Conservation (phyloP, 2,888 invertebrate genomes). For the Lithophane leautieri region DNA sequence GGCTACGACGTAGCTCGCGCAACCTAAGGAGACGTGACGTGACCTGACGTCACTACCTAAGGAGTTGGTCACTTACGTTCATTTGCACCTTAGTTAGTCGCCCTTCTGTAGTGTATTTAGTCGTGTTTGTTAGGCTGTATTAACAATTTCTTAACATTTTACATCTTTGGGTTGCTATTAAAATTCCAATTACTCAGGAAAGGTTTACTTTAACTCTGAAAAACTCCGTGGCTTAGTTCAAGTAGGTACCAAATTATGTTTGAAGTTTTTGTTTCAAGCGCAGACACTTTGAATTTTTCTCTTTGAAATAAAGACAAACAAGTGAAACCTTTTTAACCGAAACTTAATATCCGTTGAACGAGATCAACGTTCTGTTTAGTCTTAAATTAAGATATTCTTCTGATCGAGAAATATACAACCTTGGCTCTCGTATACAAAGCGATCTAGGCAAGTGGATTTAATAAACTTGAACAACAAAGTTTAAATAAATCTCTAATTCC, state of each 20-base stretch:
- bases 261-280: slow-evolving; percentile 37
- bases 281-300: slow-evolving; percentile 33
- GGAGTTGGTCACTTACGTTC: slow-evolving; percentile 3
- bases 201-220: slow-evolving; percentile 20
- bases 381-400: slow-evolving; percentile 18
- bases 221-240: slow-evolving; percentile 19
- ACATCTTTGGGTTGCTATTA: neutral
- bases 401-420: slow-evolving; percentile 15
- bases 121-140: neutral
- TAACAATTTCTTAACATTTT: slow-evolving; percentile 12
- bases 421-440: slow-evolving; percentile 16
- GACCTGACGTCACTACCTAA: slow-evolving; percentile 11
- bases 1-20: neutral
- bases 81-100: slow-evolving; percentile 11
- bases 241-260: slow-evolving; percentile 22
- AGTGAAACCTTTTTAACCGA: slow-evolving; percentile 29
- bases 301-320: slow-evolving; percentile 42
- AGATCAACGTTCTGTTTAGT: slow-evolving; percentile 18
- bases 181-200: slow-evolving; percentile 1
- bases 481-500: neutral
- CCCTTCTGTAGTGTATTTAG: neutral
- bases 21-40: neutral
- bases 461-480: slow-evolving; percentile 24
- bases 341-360: slow-evolving; percentile 33
- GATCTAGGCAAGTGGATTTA: slow-evolving; percentile 9